phyloP scores from a whole-genome alignment of 2,888 invertebrate species.

The Pterostichus niger region DNA sequence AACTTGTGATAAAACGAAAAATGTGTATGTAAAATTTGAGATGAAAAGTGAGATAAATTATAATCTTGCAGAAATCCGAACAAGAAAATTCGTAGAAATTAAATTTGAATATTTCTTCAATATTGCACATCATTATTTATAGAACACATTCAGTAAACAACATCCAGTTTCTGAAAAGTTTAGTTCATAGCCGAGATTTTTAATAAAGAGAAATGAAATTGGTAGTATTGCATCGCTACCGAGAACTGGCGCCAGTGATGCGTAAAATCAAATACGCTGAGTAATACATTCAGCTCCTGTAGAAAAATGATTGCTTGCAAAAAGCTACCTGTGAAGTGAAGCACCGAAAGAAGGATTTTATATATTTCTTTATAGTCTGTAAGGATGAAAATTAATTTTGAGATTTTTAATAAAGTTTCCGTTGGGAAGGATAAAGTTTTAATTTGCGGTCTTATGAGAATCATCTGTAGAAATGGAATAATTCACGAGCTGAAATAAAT shows the following conservation, averaged over 20 bases:
- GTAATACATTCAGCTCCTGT: neutral
- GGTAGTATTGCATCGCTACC: slow-evolving; percentile 31
- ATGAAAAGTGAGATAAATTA: no score
- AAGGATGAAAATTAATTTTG: neutral
- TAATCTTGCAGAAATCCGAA: no score
- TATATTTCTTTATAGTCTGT: neutral
- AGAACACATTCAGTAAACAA: neutral
- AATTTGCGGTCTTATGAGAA: neutral
- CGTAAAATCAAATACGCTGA: slow-evolving; percentile 17
- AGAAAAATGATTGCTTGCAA: slow-evolving; percentile 28
- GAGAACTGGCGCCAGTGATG: neutral
- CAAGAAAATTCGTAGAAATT: no score
- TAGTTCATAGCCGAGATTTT: slow-evolving; percentile 39
- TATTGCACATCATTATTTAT: no score
- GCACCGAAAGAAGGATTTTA: neutral
- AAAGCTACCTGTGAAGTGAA: neutral
- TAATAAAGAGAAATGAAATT: slow-evolving; percentile 43
- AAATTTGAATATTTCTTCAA: no score
- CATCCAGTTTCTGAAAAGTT: slow-evolving; percentile 14
- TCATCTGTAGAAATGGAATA: neutral
- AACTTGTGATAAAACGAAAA: no score
- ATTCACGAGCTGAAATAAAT: neutral
- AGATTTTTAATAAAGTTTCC: neutral
- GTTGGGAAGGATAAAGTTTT: neutral
- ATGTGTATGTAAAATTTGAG: no score